Conservation (phyloP, 2,113 vertebrate species). For the Zeus faber region DNA sequence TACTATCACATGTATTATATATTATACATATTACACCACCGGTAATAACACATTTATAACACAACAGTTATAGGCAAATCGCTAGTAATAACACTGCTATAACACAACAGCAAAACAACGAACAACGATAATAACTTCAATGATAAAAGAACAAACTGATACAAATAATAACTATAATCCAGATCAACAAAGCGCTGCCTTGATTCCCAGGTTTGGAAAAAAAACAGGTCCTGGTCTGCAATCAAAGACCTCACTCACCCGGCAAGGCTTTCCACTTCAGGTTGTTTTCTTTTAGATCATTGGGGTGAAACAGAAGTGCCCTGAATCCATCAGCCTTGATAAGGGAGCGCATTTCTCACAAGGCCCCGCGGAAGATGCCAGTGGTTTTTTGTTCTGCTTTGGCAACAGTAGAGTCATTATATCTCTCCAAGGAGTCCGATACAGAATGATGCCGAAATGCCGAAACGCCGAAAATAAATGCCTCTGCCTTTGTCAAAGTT, state of each 20-base stretch:
- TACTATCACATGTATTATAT: no score
- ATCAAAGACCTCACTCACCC: constrained; percentile 33
- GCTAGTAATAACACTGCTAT: neutral
- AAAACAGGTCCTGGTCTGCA: constrained; percentile 22
- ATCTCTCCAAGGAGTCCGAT: constrained; percentile 55
- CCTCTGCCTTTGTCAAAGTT: constrained; percentile 38
- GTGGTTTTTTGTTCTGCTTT: constrained; percentile 49
- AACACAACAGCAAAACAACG: neutral
- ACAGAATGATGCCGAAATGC: constrained; percentile 31
- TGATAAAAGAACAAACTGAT: no score
- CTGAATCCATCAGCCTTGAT: constrained; percentile 58
- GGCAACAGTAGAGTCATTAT: constrained; percentile 56
- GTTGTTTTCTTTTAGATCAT: constrained; percentile 48
- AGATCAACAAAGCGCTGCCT: neutral
- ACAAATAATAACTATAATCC: neutral
- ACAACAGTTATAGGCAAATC: neutral
- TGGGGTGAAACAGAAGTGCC: constrained; percentile 44
- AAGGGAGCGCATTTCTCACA: constrained; percentile 58
- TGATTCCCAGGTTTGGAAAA: neutral
- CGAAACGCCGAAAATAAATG: constrained; percentile 19
- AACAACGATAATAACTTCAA: neutral
- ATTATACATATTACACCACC: no score
- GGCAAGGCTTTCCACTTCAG: constrained; percentile 12
- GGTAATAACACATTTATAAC: neutral
- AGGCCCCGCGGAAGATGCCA: constrained; percentile 43